Conservation (phyloP, 2,888 invertebrate genomes). For the Cryptocheilus praepositus region DNA sequence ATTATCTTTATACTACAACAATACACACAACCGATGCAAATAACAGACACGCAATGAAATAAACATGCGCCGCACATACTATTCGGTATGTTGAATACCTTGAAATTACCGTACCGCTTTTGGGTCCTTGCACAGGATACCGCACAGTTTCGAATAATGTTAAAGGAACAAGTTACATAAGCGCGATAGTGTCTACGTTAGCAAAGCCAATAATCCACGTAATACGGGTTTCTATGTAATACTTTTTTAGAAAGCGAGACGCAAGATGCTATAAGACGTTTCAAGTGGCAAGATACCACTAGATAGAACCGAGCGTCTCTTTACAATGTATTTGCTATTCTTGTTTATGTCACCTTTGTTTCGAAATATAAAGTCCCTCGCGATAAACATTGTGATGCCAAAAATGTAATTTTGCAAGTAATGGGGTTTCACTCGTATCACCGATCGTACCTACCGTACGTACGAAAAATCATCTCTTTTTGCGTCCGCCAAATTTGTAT, state of each 20-base stretch:
- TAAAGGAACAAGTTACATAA: constrained; percentile 23
- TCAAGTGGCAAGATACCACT: background rate
- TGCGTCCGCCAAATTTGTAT: too few relatives aligned
- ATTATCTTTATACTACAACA: too few relatives aligned
- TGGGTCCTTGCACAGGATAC: background rate
- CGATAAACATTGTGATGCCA: background rate
- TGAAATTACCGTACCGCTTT: background rate
- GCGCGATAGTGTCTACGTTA: constrained; percentile 18
- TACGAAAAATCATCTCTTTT: background rate
- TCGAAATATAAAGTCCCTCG: background rate
- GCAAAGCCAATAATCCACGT: constrained; percentile 27
- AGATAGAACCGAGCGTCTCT: too few relatives aligned
- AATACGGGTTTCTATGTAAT: constrained; percentile 22
- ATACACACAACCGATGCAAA: too few relatives aligned
- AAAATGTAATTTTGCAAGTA: background rate
- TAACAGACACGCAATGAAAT: too few relatives aligned
- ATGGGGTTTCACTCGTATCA: too few relatives aligned
- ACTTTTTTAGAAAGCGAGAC: constrained; percentile 36
- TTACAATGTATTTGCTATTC: background rate
- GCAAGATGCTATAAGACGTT: constrained; percentile 6
- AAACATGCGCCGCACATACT: too few relatives aligned
- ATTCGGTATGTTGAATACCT: too few relatives aligned
- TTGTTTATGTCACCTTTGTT: background rate
- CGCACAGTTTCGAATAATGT: constrained; percentile 14
- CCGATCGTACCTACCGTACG: background rate